Evolutionary conservation across 2,113 vertebrate genomes (phyloP), one percentile per base, ranked within the genome.

Genomic region (Gobio gobio): DNA sequence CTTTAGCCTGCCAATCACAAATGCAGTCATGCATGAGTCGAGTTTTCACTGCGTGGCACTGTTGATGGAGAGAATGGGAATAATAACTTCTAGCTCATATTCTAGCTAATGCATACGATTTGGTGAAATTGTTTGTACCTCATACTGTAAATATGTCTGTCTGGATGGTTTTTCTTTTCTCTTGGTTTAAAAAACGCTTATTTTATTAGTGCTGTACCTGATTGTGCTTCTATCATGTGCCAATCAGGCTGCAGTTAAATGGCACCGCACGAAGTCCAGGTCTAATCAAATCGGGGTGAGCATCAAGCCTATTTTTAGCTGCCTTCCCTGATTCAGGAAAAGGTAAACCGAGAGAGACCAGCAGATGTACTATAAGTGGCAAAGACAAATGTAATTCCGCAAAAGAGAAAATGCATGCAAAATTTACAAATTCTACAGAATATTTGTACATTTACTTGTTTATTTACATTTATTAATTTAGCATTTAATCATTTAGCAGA

Each of bases 221-320:
- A 84, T 80, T 84, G 82, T 45, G 51, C 58, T 33, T 59, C 40
- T 22, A 12, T 59, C 18, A 13, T 22, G 24, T 29, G 72, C 83
- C 56, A 76, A 61, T 78, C 86, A 63, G 77, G 70, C 68, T 79
- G 33, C 20, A 63, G 10, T 51, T 16, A 16, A 5, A 4, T 51
- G 49, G 54, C 73, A 73, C 73, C 16, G 58, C 63, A 59, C 72
- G 24, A 56, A 26, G 73, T 79, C 70, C 66, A 43, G 40, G 45
- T 61, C 54, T 88, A 85, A 88, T 88, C 83, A 85, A 63, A 64
- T 73, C 59, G 51, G 85, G 36, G 10, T 58, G 47, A 36, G 16
- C 61, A 61, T 61, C 40, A 54, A 33, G 43, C 24, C 51, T 87
- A 72, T 87, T 85, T 85, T 82, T 85, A 82, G 77, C 76, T 51